Conservation (phyloP, 1,140 invertebrate genomes). For the Meteorus sp. region DNA sequence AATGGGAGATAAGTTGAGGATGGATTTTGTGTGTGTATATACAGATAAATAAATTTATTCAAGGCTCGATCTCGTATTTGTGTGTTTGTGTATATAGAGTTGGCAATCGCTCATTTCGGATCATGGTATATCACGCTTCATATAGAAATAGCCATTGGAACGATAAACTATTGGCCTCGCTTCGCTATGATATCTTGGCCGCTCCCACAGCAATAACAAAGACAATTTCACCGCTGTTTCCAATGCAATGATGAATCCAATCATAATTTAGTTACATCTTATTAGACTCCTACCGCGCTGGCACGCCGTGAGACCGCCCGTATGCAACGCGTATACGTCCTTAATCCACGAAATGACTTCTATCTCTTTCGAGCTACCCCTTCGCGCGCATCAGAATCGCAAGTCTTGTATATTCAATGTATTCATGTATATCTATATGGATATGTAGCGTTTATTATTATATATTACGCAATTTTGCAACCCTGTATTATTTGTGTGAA, state of each 20-base stretch:
- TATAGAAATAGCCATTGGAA: conserved; percentile 44
- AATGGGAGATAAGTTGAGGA: neutral
- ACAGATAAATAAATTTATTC: conserved; percentile 5
- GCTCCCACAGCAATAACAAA: conserved; percentile 37
- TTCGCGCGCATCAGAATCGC: neutral
- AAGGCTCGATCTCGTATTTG: conserved; percentile 3
- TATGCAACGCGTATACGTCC: conserved; percentile 40
- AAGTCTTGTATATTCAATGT: too few relatives aligned
- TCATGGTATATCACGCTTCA: conserved; percentile 56
- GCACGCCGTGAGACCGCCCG: conserved; percentile 54
- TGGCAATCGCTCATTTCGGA: conserved; percentile 54
- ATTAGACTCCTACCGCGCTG: conserved; percentile 57
- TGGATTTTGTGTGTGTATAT: neutral
- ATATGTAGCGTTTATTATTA: too few relatives aligned
- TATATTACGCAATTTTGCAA: too few relatives aligned
- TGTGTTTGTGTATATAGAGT: conserved; percentile 27
- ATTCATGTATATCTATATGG: too few relatives aligned
- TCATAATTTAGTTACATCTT: conserved; percentile 60
- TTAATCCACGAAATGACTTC: conserved; percentile 53
- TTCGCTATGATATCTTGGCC: conserved; percentile 15
- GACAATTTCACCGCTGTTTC: conserved; percentile 49
- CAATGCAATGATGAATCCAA: conserved; percentile 58
- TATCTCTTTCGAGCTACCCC: conserved; percentile 20
- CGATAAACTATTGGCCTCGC: conserved; percentile 50
- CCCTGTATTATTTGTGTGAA: too few relatives aligned